Percentiles rank a stretch among this genome's conserved stretches.
Evolutionary conservation across 2,113 vertebrate species (phyloP).

Genomic region (Dipodomys spectabilis): DNA sequence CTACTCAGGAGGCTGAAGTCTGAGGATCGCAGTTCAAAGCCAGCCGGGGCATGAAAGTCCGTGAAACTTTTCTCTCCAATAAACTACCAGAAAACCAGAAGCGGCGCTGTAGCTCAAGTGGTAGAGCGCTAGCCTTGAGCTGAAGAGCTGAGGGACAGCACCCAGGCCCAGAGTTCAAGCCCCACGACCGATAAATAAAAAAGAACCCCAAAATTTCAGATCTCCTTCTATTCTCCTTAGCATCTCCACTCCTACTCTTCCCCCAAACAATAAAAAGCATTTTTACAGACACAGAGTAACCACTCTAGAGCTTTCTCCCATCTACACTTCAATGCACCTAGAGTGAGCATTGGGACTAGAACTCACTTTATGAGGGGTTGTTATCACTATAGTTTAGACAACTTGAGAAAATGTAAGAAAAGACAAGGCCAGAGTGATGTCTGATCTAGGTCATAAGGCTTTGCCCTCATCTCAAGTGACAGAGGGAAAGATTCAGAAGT

Average conservation of each 20-base stretch:
- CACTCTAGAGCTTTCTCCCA: not conserved
- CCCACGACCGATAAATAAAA: not conserved
- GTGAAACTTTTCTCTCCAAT: too few species aligned
- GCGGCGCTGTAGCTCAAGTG: too few species aligned
- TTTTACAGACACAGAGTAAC: not conserved
- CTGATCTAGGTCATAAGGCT: not conserved
- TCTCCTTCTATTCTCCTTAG: not conserved
- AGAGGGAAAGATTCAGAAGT: constrained; percentile 19
- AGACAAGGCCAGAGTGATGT: not conserved
- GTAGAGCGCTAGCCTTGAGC: too few species aligned
- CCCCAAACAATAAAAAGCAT: not conserved
- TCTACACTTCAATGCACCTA: not conserved
- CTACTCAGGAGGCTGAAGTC: too few species aligned
- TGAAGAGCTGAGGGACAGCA: too few species aligned
- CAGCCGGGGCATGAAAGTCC: too few species aligned
- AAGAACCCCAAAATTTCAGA: not conserved
- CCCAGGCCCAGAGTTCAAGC: too few species aligned
- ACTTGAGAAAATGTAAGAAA: not conserved
- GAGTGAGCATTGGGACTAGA: constrained; percentile 2
- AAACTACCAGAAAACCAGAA: too few species aligned
- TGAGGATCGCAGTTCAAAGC: too few species aligned
- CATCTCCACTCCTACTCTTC: not conserved
- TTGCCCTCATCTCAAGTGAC: not conserved
- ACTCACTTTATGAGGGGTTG: not conserved
- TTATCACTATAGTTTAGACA: not conserved